Evolutionary conservation across 2,113 vertebrate species (phyloP).

Genomic region (Carollia perspicillata): DNA sequence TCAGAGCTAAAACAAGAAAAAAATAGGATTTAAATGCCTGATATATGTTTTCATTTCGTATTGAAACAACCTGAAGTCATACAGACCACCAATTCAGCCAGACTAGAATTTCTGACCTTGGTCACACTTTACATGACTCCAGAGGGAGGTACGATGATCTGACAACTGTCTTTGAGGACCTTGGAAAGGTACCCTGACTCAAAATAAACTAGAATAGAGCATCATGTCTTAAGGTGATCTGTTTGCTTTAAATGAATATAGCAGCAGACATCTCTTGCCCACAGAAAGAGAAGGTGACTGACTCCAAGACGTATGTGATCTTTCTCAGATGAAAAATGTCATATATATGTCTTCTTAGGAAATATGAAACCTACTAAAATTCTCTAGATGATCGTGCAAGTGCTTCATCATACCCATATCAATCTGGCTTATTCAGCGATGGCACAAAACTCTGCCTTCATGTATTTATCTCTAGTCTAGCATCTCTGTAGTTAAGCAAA

Average conservation of each 20-base stretch:
- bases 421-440: not conserved
- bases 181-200: not conserved
- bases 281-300: not conserved
- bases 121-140: not conserved
- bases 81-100: not conserved
- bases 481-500: not conserved
- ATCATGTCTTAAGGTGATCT: not conserved
- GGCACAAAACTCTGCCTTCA: not conserved
- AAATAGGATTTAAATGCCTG: not conserved
- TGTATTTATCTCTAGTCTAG: not conserved
- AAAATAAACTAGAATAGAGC: not conserved
- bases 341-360: not conserved
- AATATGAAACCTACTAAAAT: not conserved
- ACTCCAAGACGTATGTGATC: not conserved
- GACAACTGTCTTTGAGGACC: not conserved
- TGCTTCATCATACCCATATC: not conserved
- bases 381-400: not conserved
- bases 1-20: not conserved
- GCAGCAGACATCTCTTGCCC: not conserved
- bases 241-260: not conserved
- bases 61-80: not conserved
- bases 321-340: not conserved
- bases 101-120: not conserved
- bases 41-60: not conserved
- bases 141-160: not conserved